Conservation (phyloP, 2,888 invertebrate genomes). For the Caenorhabditis drosophilae region DNA sequence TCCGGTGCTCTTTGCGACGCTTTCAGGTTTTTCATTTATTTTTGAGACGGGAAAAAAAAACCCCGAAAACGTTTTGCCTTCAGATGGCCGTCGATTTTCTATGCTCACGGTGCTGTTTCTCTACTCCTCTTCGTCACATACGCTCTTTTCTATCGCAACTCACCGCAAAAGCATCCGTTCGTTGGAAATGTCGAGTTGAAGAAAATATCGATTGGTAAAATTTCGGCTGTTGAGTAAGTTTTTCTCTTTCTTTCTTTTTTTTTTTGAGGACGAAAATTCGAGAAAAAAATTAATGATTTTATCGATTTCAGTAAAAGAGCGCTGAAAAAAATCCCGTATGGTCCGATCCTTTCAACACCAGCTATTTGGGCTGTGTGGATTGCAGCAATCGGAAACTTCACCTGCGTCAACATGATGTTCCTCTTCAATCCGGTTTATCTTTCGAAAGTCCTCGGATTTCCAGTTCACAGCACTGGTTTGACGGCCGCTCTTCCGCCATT, state of each 20-base stretch:
- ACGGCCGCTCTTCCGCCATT: slow-evolving; percentile 66
- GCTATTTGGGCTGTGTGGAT: slow-evolving; percentile 68
- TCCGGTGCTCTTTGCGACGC: slow-evolving; percentile 51
- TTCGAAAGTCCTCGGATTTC: slow-evolving; percentile 61
- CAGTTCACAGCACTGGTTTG: slow-evolving; percentile 62
- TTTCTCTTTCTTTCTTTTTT: not conserved
- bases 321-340: slow-evolving; percentile 60
- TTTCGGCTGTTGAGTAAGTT: slow-evolving; percentile 47
- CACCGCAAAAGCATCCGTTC: slow-evolving; percentile 63
- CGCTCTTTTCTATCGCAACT: slow-evolving; percentile 64
- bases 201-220: slow-evolving; percentile 67
- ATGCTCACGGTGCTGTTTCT: slow-evolving; percentile 62
- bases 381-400: slow-evolving; percentile 67
- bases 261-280: too few relatives aligned
- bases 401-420: slow-evolving; percentile 67
- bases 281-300: too few relatives aligned
- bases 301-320: slow-evolving; percentile 59
- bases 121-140: slow-evolving; percentile 58
- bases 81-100: slow-evolving; percentile 66
- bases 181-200: slow-evolving; percentile 64
- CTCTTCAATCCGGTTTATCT: slow-evolving; percentile 63
- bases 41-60: not conserved
- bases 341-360: slow-evolving; percentile 56
- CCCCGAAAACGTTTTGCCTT: slow-evolving; percentile 1
- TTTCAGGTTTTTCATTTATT: slow-evolving; percentile 25